These are phyloP conservation scores for Malthinus seriepunctatus DNA, from an alignment of 2,888 invertebrate species.

Conservation along the genomic window DNA sequence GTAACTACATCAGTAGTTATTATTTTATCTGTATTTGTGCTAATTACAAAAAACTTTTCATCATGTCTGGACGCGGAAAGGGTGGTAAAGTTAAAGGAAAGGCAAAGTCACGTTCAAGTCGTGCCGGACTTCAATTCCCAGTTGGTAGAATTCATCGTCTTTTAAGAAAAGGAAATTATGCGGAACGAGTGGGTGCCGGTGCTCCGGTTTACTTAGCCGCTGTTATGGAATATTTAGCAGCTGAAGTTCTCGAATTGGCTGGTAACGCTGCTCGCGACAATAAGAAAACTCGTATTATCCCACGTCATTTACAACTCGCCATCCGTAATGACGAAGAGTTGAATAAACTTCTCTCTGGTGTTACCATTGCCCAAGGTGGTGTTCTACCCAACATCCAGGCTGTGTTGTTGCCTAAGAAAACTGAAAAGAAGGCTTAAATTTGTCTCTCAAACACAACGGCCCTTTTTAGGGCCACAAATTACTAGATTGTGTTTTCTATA, in stretches of 20 bases:
- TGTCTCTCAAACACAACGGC: neutral
- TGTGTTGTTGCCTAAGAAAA: slow-evolving; percentile 74
- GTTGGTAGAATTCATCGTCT: slow-evolving; percentile 65
- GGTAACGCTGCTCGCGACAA: slow-evolving; percentile 71
- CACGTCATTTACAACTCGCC: slow-evolving; percentile 78
- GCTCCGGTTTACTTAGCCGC: slow-evolving; percentile 62
- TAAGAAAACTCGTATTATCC: slow-evolving; percentile 73
- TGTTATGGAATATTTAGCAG: slow-evolving; percentile 70
- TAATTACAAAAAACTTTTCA: slow-evolving; percentile 18
- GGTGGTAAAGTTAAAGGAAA: slow-evolving; percentile 55
- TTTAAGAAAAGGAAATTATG: slow-evolving; percentile 65
- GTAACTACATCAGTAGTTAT: no score
- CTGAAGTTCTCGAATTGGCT: slow-evolving; percentile 70
- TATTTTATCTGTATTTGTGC: no score
- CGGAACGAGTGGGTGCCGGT: slow-evolving; percentile 61
- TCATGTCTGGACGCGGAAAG: slow-evolving; percentile 55
- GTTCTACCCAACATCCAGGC: slow-evolving; percentile 81
- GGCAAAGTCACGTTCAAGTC: slow-evolving; percentile 58
- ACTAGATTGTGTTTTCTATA: no score
- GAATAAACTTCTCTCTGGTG: slow-evolving; percentile 74
- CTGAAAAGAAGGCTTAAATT: slow-evolving; percentile 40
- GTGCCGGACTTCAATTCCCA: slow-evolving; percentile 64
- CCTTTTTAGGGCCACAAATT: neutral
- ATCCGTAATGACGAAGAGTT: slow-evolving; percentile 83
- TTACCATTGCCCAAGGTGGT: slow-evolving; percentile 84